Evolutionary conservation across 2,888 invertebrate genomes (phyloP).

Genomic region (Microctonus hyperodae): DNA sequence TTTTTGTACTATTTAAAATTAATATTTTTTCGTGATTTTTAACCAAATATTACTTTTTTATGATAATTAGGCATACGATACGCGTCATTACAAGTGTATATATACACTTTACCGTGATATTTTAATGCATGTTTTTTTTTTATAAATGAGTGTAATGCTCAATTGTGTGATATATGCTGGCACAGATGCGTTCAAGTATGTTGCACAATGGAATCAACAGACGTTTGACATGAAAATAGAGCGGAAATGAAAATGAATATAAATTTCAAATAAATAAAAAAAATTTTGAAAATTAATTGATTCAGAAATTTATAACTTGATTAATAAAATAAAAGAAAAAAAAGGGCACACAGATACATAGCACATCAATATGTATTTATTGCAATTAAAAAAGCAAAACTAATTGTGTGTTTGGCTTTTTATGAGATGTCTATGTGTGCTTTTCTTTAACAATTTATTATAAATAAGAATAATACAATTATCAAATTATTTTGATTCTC

Average conservation of each 20-base stretch:
- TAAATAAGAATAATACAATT: slow-evolving; percentile 8
- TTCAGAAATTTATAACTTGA: slow-evolving; percentile 31
- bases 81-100: slow-evolving; percentile 32
- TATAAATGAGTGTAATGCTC: slow-evolving; percentile 31
- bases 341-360: slow-evolving; percentile 59
- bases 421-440: slow-evolving; percentile 32
- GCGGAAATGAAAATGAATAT: slow-evolving; percentile 48
- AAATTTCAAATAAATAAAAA: slow-evolving; percentile 35
- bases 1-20: too few relatives aligned
- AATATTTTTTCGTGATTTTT: too few relatives aligned
- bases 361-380: slow-evolving; percentile 45
- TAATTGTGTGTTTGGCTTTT: slow-evolving; percentile 16
- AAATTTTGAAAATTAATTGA: slow-evolving; percentile 33
- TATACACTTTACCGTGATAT: slow-evolving; percentile 14
- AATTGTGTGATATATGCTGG: slow-evolving; percentile 50
- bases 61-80: too few relatives aligned
- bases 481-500: background rate
- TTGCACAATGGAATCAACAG: slow-evolving; percentile 57
- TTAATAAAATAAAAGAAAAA: slow-evolving; percentile 36
- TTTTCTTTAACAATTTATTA: slow-evolving; percentile 29
- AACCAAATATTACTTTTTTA: too few relatives aligned
- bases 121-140: slow-evolving; percentile 46
- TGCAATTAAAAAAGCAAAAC: slow-evolving; percentile 33
- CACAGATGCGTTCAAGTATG: slow-evolving; percentile 60
- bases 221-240: slow-evolving; percentile 60